Evolutionary conservation across 1,140 invertebrate genomes (phyloP).

Genomic region (Drosophila ironensis): DNA sequence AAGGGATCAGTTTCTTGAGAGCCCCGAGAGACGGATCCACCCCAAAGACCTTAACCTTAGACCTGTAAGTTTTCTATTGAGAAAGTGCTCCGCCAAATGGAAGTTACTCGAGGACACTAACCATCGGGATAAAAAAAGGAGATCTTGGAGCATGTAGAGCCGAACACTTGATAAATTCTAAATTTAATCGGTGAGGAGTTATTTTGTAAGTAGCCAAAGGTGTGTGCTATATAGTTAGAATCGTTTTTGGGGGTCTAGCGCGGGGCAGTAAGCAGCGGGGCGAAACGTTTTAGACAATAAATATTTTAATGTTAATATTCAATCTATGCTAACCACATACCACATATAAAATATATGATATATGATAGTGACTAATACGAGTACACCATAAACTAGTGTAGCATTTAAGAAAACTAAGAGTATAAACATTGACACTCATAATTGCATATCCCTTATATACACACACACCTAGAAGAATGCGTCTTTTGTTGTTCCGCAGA

Average conservation of each 20-base stretch:
- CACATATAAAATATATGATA: slow-evolving; percentile 9
- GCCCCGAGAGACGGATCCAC: slow-evolving; percentile 55
- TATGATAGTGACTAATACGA: slow-evolving; percentile 22
- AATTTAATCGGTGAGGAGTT: slow-evolving; percentile 47
- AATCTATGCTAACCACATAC: slow-evolving; percentile 29
- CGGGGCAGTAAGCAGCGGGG: slow-evolving; percentile 40
- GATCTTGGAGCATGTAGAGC: too few relatives aligned
- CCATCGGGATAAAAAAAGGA: too few relatives aligned
- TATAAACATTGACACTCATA: slow-evolving; percentile 12
- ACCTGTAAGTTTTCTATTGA: slow-evolving; percentile 17
- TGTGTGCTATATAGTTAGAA: slow-evolving; percentile 71
- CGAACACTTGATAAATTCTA: slow-evolving; percentile 57
- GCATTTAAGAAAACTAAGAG: slow-evolving; percentile 17
- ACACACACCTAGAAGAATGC: background rate
- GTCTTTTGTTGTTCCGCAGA: background rate
- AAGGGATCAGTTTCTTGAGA: slow-evolving; percentile 35
- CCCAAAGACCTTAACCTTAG: background rate
- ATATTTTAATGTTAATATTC: slow-evolving; percentile 71
- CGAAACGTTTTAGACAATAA: slow-evolving; percentile 79
- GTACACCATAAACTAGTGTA: slow-evolving; percentile 28
- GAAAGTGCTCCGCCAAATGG: slow-evolving; percentile 59
- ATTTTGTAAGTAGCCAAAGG: slow-evolving; percentile 70
- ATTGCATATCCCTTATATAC: too few relatives aligned
- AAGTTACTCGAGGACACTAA: too few relatives aligned
- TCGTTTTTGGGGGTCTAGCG: slow-evolving; percentile 37